Evolutionary conservation across 2,888 invertebrate species (phyloP), one percentile per base, ranked within the genome.

Genomic region (Nephrotoma appendiculata): DNA sequence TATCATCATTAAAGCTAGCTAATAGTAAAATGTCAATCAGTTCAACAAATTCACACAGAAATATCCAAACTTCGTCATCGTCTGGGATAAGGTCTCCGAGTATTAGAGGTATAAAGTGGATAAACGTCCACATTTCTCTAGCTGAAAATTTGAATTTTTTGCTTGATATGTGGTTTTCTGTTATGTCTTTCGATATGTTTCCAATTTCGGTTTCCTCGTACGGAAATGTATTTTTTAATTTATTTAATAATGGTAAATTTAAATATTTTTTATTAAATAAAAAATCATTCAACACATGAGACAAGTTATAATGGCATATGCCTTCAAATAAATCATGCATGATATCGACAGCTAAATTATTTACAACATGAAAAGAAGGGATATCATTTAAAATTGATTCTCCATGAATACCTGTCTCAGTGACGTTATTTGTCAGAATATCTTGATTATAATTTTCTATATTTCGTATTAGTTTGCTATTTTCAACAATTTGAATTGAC

Each of bases 151-250:
- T 86, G 6, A 86, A 83, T 44, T 31, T 43, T 41, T 71, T 71
- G 0, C 9, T 71, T 15, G 19, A 42, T 71, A 86, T 41, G 42
- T 57, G 44, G 41, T 83, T 1, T 57, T 42, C 4, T 6, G 12
- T n/a, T 86, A 87, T 85, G 86, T 86, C 11, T 86, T 83, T 41
- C 12, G 87, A 86, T 85, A 85, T n/a, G 42, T 85, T 85, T n/a
- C 87, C 87, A 42, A 86, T 86, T 71, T 88, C 87, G 9, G 44
- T 42, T 86, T 86, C 87, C n/a, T 87, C 87, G 71, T 85, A 88
- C 5, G 85, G 83, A 41, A 87, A 88, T 12, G 87, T 31, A 45
- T 86, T 19, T 85, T 85, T 85, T 85, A 41, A 42, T 85, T 43
- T 41, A 43, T 86, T 86, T n/a, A 86, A 15, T 41, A 41, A 41